phyloP scores from a whole-genome alignment of 1,140 invertebrate species.

The Brachionus rotundiformis region DNA sequence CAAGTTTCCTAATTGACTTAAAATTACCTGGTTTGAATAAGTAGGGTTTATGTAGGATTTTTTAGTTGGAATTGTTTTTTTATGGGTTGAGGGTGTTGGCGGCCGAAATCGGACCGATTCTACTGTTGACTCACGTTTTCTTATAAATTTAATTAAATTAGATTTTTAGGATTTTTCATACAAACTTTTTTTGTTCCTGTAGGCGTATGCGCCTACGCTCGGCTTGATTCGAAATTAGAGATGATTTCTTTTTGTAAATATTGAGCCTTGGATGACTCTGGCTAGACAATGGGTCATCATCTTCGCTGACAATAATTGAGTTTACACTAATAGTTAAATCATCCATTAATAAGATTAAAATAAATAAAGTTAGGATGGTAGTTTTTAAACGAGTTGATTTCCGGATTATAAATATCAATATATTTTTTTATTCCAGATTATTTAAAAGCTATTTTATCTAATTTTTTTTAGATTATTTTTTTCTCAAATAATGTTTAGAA shows the following conservation, averaged over 20 bases:
- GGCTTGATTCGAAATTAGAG: background rate
- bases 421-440: background rate
- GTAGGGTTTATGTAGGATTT: slow-evolving; percentile 5
- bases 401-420: slow-evolving; percentile 7
- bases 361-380: background rate
- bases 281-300: background rate
- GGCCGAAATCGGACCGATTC: background rate
- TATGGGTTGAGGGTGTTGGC: background rate
- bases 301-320: slow-evolving; percentile 20
- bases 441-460: slow-evolving; percentile 45
- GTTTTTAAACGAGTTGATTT: slow-evolving; percentile 27
- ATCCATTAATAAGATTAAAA: slow-evolving; percentile 35
- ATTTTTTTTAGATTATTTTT: background rate
- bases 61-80: background rate
- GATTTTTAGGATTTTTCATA: background rate
- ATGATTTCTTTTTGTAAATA: slow-evolving; percentile 1
- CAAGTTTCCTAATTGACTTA: too few relatives aligned
- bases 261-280: background rate
- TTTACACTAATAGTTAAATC: slow-evolving; percentile 38
- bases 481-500: background rate
- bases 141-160: background rate
- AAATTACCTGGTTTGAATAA: slow-evolving; percentile 25
- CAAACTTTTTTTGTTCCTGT: slow-evolving; percentile 32
- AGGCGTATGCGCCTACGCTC: background rate
- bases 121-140: slow-evolving; percentile 12